Evolutionary conservation across 2,888 invertebrate species (phyloP), one percentile per base, ranked within the genome.

Genomic region (Coleophora flavipennella): DNA sequence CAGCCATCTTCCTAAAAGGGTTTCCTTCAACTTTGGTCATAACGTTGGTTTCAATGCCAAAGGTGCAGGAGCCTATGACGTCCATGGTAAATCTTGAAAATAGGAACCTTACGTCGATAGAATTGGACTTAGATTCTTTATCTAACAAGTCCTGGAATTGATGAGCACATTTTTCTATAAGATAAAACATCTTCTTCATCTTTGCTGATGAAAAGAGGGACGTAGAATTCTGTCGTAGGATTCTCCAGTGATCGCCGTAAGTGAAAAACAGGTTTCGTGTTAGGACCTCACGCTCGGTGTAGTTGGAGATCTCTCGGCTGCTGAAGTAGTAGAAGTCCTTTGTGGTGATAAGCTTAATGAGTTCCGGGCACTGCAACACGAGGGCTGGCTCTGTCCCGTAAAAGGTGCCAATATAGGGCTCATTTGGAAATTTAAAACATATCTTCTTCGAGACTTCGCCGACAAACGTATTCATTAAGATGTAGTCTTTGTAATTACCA

Each of bases 121-220:
- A 42, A 1, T 51, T 35, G 1, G 46, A 42, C 1, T 32, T 38
- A 1, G 36, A 14, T 0, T 34, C 38, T 8, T 48, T 37, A 9
- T 62, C 53, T 0, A 74, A 41, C 33, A 65, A 37, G 1, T 49
- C 45, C 45, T 73, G 66, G 2, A 68, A 53, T 0, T 29, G 40
- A 2, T 48, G 36, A 2, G 51, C 38, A 39, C 62, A 66, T 6
- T 57, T 57, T 25, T 62, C 51, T 1, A 75, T 64, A 25, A 75
- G 52, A 46, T 59, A 39, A 34, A 67, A 76, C 74, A 76, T 75
- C 6, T 63, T 68, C 42, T 58, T 73, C 59, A 75, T 67, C 50
- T 75, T 76, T 0, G 62, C 49, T 0, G 66, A 59, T 1, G 77
- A 55, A 44, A 75, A 78, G 0, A 76, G 41, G 0, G 69, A 66